phyloP scores from a whole-genome alignment of 2,113 vertebrate genomes.

The mouse (Mus musculus) region GRCm39 chr10:105067001-105067500 shows the following conservation, averaged over 20 bases:
- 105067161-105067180: background rate
- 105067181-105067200: background rate
- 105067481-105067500: slow-evolving; percentile 64
- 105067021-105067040: background rate
- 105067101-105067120: background rate
- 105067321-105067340: background rate
- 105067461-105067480: slow-evolving; percentile 58
- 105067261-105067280: background rate
- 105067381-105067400: background rate
- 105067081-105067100: background rate
- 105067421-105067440: background rate
- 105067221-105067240: background rate
- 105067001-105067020: background rate
- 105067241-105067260: background rate
- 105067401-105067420: slow-evolving; percentile 20
- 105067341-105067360: background rate
- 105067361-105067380: background rate
- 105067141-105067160: background rate
- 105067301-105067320: background rate
- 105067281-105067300: background rate
- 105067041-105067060: background rate
- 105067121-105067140: background rate
- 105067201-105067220: background rate
- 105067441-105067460: background rate
- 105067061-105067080: background rate